These are phyloP conservation scores for Tridacna crocea DNA, from an alignment of 2,888 invertebrate genomes.

Conservation along the genomic window DNA sequence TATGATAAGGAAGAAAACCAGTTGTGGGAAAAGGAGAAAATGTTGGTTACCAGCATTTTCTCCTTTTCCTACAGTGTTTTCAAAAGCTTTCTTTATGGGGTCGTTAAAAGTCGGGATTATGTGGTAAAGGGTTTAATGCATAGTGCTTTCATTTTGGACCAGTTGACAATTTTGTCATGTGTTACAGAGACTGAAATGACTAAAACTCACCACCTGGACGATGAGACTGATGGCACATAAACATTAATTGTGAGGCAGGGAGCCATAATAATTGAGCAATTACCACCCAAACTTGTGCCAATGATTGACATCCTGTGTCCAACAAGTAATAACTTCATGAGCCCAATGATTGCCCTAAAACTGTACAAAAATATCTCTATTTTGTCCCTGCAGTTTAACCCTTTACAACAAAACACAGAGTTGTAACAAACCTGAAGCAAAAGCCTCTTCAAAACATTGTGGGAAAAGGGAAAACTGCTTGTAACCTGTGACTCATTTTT, in stretches of 20 bases:
- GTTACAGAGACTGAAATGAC: not conserved
- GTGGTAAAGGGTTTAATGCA: too few species aligned
- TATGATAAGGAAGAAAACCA: not conserved
- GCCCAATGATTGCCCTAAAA: conserved; percentile 1
- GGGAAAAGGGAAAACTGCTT: not conserved
- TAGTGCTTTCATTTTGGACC: too few species aligned
- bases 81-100: too few species aligned
- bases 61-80: not conserved
- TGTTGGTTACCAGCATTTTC: not conserved
- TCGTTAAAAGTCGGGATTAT: too few species aligned
- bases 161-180: not conserved
- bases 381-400: not conserved
- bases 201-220: not conserved
- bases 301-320: conserved; percentile 17
- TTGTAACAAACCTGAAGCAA: not conserved
- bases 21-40: not conserved
- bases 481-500: not conserved
- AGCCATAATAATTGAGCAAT: conserved; percentile 57
- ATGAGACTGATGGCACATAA: conserved; percentile 1
- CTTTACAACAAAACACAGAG: not conserved
- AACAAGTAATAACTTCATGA: not conserved
- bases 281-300: conserved; percentile 42
- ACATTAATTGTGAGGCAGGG: conserved; percentile 5
- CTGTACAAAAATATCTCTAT: not conserved
- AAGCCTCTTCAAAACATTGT: not conserved